A percentile compares a stretch with the other conserved stretches of the same genome.
Conservation (phyloP, 2,113 vertebrate species). For the Anoura caudifer region DNA sequence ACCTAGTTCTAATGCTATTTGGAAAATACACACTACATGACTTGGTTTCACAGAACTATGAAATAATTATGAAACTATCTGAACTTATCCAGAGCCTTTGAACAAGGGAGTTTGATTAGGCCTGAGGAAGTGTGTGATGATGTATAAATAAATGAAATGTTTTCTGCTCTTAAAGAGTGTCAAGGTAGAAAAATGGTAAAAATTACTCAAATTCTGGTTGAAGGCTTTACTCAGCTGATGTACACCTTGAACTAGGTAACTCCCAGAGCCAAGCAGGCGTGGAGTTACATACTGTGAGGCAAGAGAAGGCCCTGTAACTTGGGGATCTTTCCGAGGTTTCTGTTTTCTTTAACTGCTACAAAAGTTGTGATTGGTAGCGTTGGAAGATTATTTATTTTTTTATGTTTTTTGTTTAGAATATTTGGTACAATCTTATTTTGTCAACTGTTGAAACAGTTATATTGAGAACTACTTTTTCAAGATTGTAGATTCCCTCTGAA, state of each 20-base stretch:
- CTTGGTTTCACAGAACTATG: background rate
- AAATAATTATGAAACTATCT: background rate
- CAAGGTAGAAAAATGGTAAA: background rate
- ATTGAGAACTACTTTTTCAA: background rate
- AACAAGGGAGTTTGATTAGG: background rate
- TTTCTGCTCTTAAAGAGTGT: background rate
- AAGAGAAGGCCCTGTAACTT: background rate
- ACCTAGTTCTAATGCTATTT: background rate
- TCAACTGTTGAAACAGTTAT: background rate
- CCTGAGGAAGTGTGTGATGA: background rate
- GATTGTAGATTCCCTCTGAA: background rate
- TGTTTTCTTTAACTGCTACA: background rate
- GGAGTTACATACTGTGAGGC: fast-evolving
- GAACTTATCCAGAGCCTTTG: background rate
- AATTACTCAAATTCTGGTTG: background rate
- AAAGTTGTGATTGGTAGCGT: background rate
- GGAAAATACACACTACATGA: background rate
- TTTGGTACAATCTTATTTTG: background rate
- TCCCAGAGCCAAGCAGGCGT: background rate
- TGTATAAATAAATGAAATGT: background rate
- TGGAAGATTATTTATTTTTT: background rate
- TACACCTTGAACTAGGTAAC: background rate
- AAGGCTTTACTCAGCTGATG: background rate
- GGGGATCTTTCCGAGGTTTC: background rate
- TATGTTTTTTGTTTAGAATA: background rate